Evolutionary conservation across 2,888 invertebrate species (phyloP).

Genomic region (Chrysomela aeneicollis): DNA sequence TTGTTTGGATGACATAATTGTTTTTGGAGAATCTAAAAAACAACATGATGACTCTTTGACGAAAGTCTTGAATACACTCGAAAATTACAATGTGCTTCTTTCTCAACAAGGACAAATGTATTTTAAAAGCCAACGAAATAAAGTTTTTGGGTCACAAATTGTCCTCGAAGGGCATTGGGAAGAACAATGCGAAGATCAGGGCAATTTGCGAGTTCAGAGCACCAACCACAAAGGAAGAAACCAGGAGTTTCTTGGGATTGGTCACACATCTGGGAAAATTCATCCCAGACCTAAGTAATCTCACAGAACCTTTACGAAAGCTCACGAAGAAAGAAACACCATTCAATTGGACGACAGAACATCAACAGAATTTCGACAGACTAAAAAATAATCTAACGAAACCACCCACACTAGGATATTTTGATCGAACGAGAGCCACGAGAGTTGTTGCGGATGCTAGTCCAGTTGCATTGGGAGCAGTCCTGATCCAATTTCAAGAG

Average conservation of each 20-base stretch:
- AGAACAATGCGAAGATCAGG: background rate
- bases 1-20: constrained; percentile 48
- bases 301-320: constrained; percentile 25
- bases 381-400: constrained; percentile 30
- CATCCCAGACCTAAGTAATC: constrained; percentile 27
- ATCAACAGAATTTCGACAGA: constrained; percentile 34
- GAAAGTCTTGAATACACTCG: constrained; percentile 23
- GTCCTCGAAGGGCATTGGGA: constrained; percentile 47
- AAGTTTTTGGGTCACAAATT: constrained; percentile 44
- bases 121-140: constrained; percentile 29
- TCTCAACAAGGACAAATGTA: constrained; percentile 35
- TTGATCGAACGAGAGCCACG: constrained; percentile 37
- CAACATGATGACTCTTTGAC: constrained; percentile 39
- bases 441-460: constrained; percentile 42
- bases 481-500: constrained; percentile 44
- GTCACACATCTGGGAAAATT: constrained; percentile 41
- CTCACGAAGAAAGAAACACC: constrained; percentile 29
- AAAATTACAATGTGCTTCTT: constrained; percentile 32
- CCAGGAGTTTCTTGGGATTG: constrained; percentile 42
- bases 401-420: constrained; percentile 39
- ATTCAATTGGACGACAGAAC: constrained; percentile 31
- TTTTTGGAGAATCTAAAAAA: constrained; percentile 45
- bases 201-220: constrained; percentile 34
- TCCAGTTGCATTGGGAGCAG: constrained; percentile 48
- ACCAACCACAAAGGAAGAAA: constrained; percentile 44